Evolutionary conservation across 2,888 invertebrate species (phyloP).

Genomic region (Epinotia ramella): DNA sequence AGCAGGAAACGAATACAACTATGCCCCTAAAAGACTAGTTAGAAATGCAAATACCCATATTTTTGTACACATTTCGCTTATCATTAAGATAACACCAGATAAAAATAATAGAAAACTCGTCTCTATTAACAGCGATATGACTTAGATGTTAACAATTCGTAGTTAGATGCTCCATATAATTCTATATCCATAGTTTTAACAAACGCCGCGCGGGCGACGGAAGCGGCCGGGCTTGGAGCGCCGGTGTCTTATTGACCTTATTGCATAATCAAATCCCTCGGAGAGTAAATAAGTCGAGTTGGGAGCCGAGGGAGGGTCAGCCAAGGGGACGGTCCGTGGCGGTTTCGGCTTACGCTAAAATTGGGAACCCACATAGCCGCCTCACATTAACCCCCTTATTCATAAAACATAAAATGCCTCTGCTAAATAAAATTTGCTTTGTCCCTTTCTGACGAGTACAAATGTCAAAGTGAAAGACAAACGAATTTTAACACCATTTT

Average conservation of each 20-base stretch:
- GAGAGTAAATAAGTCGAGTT: slow-evolving; percentile 2
- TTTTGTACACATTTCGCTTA: slow-evolving; percentile 83
- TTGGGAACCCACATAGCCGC: neutral
- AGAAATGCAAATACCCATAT: slow-evolving; percentile 81
- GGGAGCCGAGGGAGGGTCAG: neutral
- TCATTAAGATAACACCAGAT: slow-evolving; percentile 82
- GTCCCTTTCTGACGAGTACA: too few relatives aligned
- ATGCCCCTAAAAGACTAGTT: slow-evolving; percentile 83
- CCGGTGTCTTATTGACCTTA: neutral
- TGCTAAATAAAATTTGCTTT: too few relatives aligned
- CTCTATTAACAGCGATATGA: slow-evolving; percentile 79
- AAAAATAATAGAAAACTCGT: slow-evolving; percentile 75
- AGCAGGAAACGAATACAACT: slow-evolving; percentile 22
- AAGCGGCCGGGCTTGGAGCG: neutral
- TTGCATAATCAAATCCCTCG: slow-evolving; percentile 19
- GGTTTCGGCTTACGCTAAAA: neutral
- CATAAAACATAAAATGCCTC: too few relatives aligned
- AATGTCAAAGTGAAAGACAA: too few relatives aligned
- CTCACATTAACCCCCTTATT: too few relatives aligned
- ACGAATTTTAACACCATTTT: too few relatives aligned
- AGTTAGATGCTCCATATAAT: slow-evolving; percentile 57
- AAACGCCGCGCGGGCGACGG: slow-evolving; percentile 54
- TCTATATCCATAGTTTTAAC: slow-evolving; percentile 60
- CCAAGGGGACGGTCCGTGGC: neutral
- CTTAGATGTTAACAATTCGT: slow-evolving; percentile 78